phyloP scores from a whole-genome alignment of 2,888 invertebrate genomes.

The Phortica magna region DNA sequence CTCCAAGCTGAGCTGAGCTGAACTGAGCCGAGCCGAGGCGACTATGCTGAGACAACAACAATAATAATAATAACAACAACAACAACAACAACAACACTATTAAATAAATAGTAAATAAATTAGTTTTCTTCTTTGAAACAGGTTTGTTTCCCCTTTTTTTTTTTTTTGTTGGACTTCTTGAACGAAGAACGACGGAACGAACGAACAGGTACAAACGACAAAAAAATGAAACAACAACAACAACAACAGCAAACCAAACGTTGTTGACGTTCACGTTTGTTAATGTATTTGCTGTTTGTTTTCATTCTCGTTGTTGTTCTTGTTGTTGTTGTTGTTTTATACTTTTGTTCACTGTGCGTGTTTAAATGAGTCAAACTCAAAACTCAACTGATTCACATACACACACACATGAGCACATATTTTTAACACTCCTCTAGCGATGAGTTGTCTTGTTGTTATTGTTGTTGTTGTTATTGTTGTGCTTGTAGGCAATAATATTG shows the following conservation, averaged over 20 bases:
- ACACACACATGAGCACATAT: not conserved
- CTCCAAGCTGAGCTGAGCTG: not conserved
- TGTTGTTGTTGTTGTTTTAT: too few species aligned
- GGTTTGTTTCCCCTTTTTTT: slow-evolving; percentile 49
- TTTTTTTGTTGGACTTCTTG: not conserved
- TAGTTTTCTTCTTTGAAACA: slow-evolving; percentile 70
- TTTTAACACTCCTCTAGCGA: too few species aligned
- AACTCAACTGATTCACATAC: not conserved
- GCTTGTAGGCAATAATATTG: too few species aligned
- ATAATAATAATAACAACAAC: not conserved
- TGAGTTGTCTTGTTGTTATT: not conserved
- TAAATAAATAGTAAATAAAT: slow-evolving; percentile 67
- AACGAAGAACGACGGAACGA: too few species aligned
- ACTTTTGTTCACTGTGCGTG: too few species aligned
- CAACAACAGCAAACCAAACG: not conserved
- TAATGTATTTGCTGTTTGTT: too few species aligned
- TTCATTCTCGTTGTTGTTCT: too few species aligned
- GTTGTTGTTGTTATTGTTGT: too few species aligned
- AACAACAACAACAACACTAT: not conserved
- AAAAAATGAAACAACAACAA: slow-evolving; percentile 22
- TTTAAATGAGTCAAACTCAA: not conserved
- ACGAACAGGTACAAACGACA: not conserved
- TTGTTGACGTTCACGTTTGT: too few species aligned
- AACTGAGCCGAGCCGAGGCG: too few species aligned
- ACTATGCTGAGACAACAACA: not conserved